Evolutionary conservation across 2,113 vertebrate species (phyloP), one percentile per base, ranked within the genome.

Genomic region (Lamprologus speciosus): DNA sequence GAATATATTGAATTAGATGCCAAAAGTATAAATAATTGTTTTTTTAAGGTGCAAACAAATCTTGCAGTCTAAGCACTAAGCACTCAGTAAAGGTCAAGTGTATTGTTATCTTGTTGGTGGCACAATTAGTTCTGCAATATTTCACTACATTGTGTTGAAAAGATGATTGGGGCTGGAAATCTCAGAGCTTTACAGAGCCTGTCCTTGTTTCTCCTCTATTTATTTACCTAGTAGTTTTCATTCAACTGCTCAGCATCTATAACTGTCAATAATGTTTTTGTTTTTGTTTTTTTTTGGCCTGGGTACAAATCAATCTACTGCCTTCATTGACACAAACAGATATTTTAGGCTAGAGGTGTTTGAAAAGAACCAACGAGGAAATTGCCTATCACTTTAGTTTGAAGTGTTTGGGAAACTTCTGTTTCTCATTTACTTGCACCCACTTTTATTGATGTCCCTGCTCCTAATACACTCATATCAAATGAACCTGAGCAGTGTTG

Each of bases 221-320:
- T 26, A 35, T 53, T 87, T 89, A 33, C 33, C 45, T 9, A 21
- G 84, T 21, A 83, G 63, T 83, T 88, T 73, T 85, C 51, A 85
- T 78, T 86, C 47, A 68, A 78, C 78, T 57, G 73, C 85, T 87
- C 91, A 73, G 68, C 87, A 45, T 92, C 86, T 87, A 85, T 73
- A 70, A 82, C 75, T 37, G 51, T 57, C 83, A 89, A 86, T 88
- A 93, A 81, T 55, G 70, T 60, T 42, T 23, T 21, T 37, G 31
- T 8, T 33, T 33, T 33, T 33, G 8, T 1, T 33, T 33, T 86
- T 82, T 79, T 81, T 90, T 90, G 10, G 75, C 65, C 78, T 42
- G 6, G 10, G 54, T 88, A 68, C 84, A 40, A 88, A 91, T 95
- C 88, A 92, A 84, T 90, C 83, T 85, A 47, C 63, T 85, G 17